Conservation (phyloP, 2,888 invertebrate genomes). For the Molorchus minor region DNA sequence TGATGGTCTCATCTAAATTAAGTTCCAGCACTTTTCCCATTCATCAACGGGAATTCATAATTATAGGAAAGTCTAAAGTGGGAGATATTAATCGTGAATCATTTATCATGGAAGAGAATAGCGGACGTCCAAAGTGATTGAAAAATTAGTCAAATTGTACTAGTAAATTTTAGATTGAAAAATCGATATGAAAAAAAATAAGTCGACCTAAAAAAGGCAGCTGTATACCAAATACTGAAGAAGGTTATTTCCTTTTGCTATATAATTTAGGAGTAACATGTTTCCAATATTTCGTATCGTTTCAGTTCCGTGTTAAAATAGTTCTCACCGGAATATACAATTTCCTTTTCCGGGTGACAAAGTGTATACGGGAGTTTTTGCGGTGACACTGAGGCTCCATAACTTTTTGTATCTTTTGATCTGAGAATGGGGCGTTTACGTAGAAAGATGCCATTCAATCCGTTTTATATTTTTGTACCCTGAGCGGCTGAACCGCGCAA, state of each 20-base stretch:
- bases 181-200: too few relatives aligned
- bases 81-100: conserved; percentile 13
- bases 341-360: conserved; percentile 23
- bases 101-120: too few relatives aligned
- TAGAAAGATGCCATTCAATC: conserved; percentile 14
- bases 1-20: conserved; percentile 12
- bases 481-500: not conserved
- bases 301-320: conserved; percentile 13
- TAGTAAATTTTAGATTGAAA: too few relatives aligned
- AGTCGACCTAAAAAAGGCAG: too few relatives aligned
- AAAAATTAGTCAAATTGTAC: too few relatives aligned
- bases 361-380: conserved; percentile 24
- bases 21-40: conserved; percentile 3
- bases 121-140: too few relatives aligned
- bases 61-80: conserved; percentile 7
- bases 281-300: conserved; percentile 12
- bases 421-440: conserved; percentile 4
- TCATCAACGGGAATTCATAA: conserved; percentile 19
- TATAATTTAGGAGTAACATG: conserved; percentile 6
- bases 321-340: conserved; percentile 21
- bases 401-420: conserved; percentile 22
- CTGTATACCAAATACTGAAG: too few relatives aligned
- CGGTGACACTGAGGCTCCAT: conserved; percentile 9
- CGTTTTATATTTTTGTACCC: conserved; percentile 12
- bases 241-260: not conserved